Evolutionary conservation across 1,140 invertebrate species (phyloP), one percentile per base, ranked within the genome.

Genomic region (Heliconius melpomene): DNA sequence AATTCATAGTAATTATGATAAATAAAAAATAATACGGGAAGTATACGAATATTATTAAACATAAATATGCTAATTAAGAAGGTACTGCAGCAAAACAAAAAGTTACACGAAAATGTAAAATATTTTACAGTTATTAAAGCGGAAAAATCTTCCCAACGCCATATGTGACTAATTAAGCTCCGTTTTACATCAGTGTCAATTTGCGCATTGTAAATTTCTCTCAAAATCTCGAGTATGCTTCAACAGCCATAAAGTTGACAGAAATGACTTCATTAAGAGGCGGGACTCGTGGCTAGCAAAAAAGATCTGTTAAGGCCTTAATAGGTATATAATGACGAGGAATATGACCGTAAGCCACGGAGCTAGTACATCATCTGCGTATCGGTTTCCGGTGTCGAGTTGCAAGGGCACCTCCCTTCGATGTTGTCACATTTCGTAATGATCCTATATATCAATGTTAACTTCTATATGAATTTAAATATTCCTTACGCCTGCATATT

Each of bases 231-330:
- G 84, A 86, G 89, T 90, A 87, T 87, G 89, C 86, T 88, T 88
- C 92, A 92, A 94, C 92, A 90, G 92, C 87, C 90, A 93, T 94
- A 94, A 94, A 93, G 85, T 89, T 94, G 93, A 93, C 92, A 88
- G 83, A 92, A 94, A 94, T 90, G 88, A 89, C 92, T 94, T 94
- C 91, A 94, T 94, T 94, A 94, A 89, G 85, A 84, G 81, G 77
- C 78, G 82, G 84, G 91, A 86, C 86, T 87, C 86, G 84, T 79
- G 82, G 83, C 83, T 90, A 86, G 89, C 90, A 92, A 94, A 93
- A 94, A 94, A 91, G 83, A 88, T 83, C 84, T 87, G 86, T 90
- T 86, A 86, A 84, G 81, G 76, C 85, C 85, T 89, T 92, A 91
- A 92, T 92, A 92, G 88, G 86, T 92, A 93, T 90, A 92, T 94